phyloP scores from a whole-genome alignment of 2,113 vertebrate genomes.

The Eretmochelys imbricata region DNA sequence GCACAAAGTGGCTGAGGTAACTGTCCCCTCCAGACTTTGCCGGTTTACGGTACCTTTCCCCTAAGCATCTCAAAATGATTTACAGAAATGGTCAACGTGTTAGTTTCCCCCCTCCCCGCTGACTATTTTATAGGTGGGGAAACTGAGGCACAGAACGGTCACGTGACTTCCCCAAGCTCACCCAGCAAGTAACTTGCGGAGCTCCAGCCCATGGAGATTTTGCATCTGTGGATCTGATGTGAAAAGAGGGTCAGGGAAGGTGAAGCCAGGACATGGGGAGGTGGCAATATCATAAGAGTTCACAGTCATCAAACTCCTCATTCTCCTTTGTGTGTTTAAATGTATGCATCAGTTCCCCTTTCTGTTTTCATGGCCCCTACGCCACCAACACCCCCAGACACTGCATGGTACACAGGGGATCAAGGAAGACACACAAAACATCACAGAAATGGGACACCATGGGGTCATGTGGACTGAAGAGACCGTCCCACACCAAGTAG shows the following conservation, averaged over 20 bases:
- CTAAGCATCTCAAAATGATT: background rate
- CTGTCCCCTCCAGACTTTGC: background rate
- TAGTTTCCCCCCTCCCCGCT: background rate
- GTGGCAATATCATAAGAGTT: background rate
- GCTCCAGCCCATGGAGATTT: no score
- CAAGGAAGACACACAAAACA: background rate
- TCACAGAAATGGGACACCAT: accelerated
- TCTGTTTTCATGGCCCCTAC: background rate
- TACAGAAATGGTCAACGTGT: background rate
- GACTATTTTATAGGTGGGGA: background rate
- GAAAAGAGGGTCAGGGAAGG: background rate
- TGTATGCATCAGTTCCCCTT: background rate
- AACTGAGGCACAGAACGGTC: background rate
- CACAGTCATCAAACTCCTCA: background rate
- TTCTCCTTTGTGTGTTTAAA: background rate
- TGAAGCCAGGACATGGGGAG: background rate
- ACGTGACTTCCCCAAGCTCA: background rate
- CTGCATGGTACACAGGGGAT: background rate
- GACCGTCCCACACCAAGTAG: background rate
- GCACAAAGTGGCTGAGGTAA: background rate
- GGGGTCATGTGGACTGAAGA: background rate
- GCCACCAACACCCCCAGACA: background rate
- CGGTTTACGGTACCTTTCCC: background rate
- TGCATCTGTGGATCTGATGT: background rate
- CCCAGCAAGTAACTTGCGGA: no score